Conservation (phyloP, 1,140 invertebrate species). For the Brachionus manjavacas region DNA sequence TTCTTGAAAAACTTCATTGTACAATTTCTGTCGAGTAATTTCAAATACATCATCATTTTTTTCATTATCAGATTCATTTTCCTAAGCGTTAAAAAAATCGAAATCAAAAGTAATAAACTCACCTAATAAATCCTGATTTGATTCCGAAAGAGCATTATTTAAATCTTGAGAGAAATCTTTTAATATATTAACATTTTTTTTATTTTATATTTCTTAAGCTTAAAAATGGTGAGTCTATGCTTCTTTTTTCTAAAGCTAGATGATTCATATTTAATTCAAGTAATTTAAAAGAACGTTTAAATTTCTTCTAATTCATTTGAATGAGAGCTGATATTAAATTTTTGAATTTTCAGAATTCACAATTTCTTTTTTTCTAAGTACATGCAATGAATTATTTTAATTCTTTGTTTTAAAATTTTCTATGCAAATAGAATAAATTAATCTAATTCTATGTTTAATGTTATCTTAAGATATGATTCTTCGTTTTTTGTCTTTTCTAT, state of each 20-base stretch:
- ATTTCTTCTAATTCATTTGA: too few relatives aligned
- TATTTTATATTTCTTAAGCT: neutral
- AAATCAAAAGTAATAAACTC: neutral
- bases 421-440: too few relatives aligned
- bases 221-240: neutral
- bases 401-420: neutral
- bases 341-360: neutral
- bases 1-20: neutral
- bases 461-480: too few relatives aligned
- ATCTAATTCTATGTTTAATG: too few relatives aligned
- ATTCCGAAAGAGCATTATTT: neutral
- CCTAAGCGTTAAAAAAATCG: neutral
- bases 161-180: neutral
- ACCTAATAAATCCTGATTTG: neutral
- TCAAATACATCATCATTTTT: neutral
- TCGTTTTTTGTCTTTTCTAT: too few relatives aligned
- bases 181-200: neutral
- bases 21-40: neutral
- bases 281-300: neutral
- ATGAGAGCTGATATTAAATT: too few relatives aligned
- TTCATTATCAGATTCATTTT: neutral
- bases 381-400: neutral
- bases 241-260: neutral
- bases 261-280: neutral
- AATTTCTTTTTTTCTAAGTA: neutral